Conservation (phyloP, 2,113 vertebrate genomes). For the Leptocoma aspasia region DNA sequence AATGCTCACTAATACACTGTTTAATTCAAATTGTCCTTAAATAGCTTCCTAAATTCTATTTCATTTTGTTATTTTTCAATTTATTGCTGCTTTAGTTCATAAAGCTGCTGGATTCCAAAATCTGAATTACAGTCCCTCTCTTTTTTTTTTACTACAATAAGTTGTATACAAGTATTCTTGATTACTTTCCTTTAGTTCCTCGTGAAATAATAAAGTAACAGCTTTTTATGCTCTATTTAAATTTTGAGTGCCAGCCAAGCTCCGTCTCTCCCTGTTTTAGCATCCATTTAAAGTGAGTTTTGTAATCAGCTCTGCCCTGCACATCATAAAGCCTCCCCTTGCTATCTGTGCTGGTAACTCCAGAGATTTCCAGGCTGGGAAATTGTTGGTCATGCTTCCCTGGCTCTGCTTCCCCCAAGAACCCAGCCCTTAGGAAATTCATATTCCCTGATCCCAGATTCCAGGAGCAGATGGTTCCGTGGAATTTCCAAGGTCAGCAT, state of each 20-base stretch:
- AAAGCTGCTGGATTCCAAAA: slow-evolving; percentile 34
- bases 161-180: slow-evolving; percentile 53
- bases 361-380: slow-evolving; percentile 42
- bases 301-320: slow-evolving; percentile 25
- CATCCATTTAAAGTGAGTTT: slow-evolving; percentile 25
- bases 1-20: not conserved
- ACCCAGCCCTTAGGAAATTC: slow-evolving; percentile 24
- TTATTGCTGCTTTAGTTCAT: slow-evolving; percentile 48
- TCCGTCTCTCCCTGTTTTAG: not conserved
- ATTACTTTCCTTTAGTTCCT: slow-evolving; percentile 56
- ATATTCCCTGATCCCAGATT: not conserved
- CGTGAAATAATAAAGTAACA: slow-evolving; percentile 56
- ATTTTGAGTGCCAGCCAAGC: slow-evolving; percentile 57
- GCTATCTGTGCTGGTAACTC: slow-evolving; percentile 31
- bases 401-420: slow-evolving; percentile 9
- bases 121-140: slow-evolving; percentile 6
- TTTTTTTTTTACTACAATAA: slow-evolving; percentile 23
- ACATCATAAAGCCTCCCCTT: not conserved
- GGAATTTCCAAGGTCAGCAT: not conserved
- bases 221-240: slow-evolving; percentile 67
- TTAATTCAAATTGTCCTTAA: slow-evolving; percentile 54
- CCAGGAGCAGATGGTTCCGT: not conserved
- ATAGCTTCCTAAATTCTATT: slow-evolving; percentile 22
- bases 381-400: slow-evolving; percentile 23
- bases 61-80: slow-evolving; percentile 33